These are phyloP conservation scores for Sialis lutaria DNA, from an alignment of 2,888 invertebrate species.

Conservation along the genomic window DNA sequence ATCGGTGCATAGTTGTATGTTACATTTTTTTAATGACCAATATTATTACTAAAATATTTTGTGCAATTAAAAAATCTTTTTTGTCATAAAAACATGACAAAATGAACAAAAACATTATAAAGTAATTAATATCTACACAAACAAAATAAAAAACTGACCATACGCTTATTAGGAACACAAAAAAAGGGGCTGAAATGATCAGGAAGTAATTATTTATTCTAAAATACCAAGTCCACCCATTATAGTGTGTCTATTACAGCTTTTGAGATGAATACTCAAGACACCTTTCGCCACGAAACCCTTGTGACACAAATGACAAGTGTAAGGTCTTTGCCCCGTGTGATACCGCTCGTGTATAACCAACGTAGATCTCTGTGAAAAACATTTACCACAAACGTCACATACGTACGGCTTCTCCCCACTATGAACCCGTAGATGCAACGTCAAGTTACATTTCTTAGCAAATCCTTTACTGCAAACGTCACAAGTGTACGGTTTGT, in stretches of 20 bases:
- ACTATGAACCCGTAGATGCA: constrained; percentile 41
- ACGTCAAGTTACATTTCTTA: constrained; percentile 37
- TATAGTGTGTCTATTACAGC: constrained; percentile 19
- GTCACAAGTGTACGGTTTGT: constrained; percentile 27
- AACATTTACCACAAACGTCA: constrained; percentile 40
- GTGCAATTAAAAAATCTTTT: too few relatives aligned
- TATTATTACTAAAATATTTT: too few relatives aligned
- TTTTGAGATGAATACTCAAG: constrained; percentile 41
- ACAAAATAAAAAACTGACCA: too few relatives aligned
- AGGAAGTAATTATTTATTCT: background rate
- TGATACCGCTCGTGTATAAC: constrained; percentile 42
- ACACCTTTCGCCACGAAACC: constrained; percentile 44
- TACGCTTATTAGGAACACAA: too few relatives aligned
- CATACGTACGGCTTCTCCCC: constrained; percentile 44
- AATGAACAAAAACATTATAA: too few relatives aligned
- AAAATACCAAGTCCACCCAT: constrained; percentile 5
- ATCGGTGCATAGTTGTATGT: too few relatives aligned
- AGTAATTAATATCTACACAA: too few relatives aligned
- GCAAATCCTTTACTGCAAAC: constrained; percentile 34
- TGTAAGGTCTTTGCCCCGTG: constrained; percentile 39
- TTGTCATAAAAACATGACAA: too few relatives aligned
- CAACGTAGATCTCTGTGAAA: constrained; percentile 39
- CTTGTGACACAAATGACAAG: constrained; percentile 37
- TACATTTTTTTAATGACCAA: too few relatives aligned
- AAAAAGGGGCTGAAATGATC: too few relatives aligned